A percentile compares a stretch with the other conserved stretches of the same genome.
Evolutionary conservation across 2,797 vertebrate genomes (phyloP).

Genomic region (Gambelia wislizenii): DNA sequence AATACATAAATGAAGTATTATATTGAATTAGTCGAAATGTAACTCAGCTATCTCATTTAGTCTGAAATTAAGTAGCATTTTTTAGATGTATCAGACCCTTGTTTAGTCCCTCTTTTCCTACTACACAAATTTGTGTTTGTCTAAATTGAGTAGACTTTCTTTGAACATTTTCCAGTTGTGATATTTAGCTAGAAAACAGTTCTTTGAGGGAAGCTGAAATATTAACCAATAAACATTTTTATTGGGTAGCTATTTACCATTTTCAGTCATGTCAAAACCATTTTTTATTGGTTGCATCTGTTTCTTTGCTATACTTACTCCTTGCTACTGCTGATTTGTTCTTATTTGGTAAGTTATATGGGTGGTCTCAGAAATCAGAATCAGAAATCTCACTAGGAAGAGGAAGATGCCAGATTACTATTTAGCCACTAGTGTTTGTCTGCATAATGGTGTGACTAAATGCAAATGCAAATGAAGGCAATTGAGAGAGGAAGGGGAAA

Average conservation of each 20-base stretch:
- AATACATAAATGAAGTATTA: constrained; percentile 49
- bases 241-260: neutral
- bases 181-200: neutral
- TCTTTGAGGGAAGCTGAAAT: neutral
- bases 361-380: neutral
- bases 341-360: neutral
- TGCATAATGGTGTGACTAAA: neutral
- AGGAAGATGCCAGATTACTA: neutral
- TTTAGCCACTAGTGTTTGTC: neutral
- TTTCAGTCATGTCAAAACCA: neutral
- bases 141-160: neutral
- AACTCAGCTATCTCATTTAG: constrained; percentile 60
- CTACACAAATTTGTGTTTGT: neutral
- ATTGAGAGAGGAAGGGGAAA: neutral
- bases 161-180: neutral
- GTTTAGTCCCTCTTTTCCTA: neutral
- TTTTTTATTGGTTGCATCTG: neutral
- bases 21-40: constrained; percentile 46
- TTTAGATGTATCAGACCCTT: neutral
- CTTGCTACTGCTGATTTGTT: neutral
- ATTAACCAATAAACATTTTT: neutral
- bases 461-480: neutral
- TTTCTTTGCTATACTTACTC: neutral
- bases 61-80: constrained; percentile 60
- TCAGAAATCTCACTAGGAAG: neutral